Conservation (phyloP, 2,797 vertebrate genomes). For the Premnoplex brunnescens region DNA sequence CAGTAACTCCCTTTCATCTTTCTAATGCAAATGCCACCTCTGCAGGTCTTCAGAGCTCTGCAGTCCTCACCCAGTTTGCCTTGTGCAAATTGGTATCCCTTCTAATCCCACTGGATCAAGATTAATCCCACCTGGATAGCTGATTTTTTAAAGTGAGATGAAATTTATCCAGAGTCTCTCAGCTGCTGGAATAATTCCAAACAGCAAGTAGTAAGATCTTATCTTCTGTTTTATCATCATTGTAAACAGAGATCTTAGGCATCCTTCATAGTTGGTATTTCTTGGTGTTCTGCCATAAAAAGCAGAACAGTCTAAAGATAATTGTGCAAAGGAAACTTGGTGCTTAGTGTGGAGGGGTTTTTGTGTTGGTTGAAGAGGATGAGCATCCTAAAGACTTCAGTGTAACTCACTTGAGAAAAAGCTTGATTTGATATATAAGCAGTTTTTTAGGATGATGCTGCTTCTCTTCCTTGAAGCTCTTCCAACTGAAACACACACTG, state of each 20-base stretch:
- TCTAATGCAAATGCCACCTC: neutral
- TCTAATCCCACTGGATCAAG: neutral
- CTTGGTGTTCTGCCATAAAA: slow-evolving; percentile 15
- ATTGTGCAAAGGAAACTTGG: neutral
- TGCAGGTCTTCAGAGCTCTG: neutral
- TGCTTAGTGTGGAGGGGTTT: neutral
- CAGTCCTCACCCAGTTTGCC: neutral
- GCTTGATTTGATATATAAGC: neutral
- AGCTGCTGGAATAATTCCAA: neutral
- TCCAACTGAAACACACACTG: neutral
- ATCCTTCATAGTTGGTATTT: neutral
- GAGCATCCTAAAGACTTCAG: neutral
- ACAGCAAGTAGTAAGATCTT: neutral
- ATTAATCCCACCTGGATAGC: neutral
- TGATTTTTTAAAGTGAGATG: neutral
- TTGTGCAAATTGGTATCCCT: neutral
- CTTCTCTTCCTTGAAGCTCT: slow-evolving; percentile 3
- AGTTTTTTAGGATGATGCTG: neutral
- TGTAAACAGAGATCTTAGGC: neutral
- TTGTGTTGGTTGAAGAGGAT: neutral
- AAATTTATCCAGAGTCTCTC: neutral
- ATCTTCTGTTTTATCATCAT: neutral
- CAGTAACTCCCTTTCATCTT: neutral
- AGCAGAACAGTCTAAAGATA: neutral
- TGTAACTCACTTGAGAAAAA: neutral